A percentile compares a stretch with the other conserved stretches of the same genome.
phyloP scores from a whole-genome alignment of 1,140 invertebrate species.

The Dreissena polymorpha region DNA sequence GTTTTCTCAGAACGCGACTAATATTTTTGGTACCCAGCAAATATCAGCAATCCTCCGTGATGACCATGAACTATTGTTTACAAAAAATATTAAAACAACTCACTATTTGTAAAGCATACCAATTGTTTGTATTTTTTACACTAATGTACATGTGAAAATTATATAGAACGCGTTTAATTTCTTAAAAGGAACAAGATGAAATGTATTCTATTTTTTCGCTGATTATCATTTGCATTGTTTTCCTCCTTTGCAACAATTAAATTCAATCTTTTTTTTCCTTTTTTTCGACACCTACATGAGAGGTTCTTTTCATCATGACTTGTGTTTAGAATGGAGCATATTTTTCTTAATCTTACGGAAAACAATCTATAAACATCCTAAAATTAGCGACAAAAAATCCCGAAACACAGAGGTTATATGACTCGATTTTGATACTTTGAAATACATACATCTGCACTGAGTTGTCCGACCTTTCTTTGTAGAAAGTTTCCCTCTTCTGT shows the following conservation, averaged over 20 bases:
- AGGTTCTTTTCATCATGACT: background rate
- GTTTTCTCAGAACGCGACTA: no score
- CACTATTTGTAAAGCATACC: background rate
- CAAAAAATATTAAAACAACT: background rate
- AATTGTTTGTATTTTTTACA: background rate
- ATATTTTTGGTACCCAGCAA: no score
- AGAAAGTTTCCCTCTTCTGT: constrained; percentile 67
- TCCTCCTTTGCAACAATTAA: no score
- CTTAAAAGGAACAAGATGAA: background rate
- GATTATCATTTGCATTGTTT: no score
- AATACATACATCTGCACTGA: constrained; percentile 21
- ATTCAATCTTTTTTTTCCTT: no score
- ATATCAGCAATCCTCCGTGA: no score
- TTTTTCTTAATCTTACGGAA: background rate
- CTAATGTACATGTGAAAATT: background rate
- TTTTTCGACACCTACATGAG: background rate
- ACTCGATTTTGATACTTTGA: background rate
- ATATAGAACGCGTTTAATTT: background rate
- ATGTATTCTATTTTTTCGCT: background rate
- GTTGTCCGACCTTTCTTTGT: constrained; percentile 48
- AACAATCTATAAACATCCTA: background rate
- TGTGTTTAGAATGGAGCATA: background rate
- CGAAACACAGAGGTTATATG: background rate
- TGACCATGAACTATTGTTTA: background rate
- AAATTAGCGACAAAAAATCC: constrained; percentile 1